These are phyloP conservation scores for Intellagama lesueurii DNA, from an alignment of 2,797 vertebrate genomes.

Conservation along the genomic window DNA sequence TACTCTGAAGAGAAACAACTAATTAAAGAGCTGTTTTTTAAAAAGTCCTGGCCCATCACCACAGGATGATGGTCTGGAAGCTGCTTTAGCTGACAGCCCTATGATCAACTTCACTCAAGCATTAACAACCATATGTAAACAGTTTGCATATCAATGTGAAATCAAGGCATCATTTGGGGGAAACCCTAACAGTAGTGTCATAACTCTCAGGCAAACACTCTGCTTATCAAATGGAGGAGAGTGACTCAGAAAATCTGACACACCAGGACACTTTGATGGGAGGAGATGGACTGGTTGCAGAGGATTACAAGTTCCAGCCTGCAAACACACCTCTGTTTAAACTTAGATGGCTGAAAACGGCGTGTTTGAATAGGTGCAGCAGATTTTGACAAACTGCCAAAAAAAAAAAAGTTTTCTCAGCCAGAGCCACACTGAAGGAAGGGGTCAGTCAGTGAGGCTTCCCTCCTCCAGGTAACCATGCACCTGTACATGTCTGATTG, in stretches of 20 bases:
- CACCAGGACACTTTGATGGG: conserved; percentile 9
- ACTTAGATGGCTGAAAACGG: conserved; percentile 35
- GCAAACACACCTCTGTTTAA: conserved; percentile 20
- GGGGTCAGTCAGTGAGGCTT: neutral
- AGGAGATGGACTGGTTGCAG: conserved; percentile 26
- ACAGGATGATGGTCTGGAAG: neutral
- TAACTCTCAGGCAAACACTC: neutral
- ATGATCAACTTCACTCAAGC: neutral
- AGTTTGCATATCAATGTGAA: neutral
- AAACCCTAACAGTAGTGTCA: neutral
- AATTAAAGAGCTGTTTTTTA: too few relatives aligned
- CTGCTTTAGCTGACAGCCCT: neutral
- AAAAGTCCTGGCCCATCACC: too few relatives aligned
- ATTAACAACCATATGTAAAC: neutral
- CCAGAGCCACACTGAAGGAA: neutral
- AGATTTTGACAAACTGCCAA: conserved; percentile 19
- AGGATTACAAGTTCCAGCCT: conserved; percentile 32
- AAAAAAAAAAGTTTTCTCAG: accelerated
- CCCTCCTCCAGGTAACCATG: neutral
- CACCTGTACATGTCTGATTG: neutral
- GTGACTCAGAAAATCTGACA: neutral
- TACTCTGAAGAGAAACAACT: too few relatives aligned
- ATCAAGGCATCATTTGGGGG: too few relatives aligned
- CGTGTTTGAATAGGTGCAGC: neutral
- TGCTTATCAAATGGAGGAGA: neutral